These are phyloP conservation scores for Eulacestoma nigropectus DNA, from an alignment of 2,113 vertebrate species.

Conservation along the genomic window DNA sequence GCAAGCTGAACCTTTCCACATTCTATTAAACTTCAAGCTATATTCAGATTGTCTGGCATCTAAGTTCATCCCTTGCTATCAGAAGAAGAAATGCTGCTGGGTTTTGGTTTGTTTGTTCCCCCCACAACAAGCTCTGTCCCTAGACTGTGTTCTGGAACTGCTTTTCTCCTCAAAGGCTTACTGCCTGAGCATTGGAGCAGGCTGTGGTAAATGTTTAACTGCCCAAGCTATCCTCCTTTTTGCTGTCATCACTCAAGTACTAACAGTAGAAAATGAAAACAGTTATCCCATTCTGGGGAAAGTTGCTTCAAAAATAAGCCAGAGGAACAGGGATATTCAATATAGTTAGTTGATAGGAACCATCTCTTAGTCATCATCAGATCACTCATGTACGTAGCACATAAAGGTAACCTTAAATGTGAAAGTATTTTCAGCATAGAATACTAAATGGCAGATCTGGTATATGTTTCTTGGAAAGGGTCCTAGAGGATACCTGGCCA, in stretches of 20 bases:
- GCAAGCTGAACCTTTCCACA: neutral
- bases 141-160: neutral
- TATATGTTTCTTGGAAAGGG: neutral
- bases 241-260: neutral
- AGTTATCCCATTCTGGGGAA: neutral
- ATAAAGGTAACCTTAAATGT: neutral
- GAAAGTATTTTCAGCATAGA: neutral
- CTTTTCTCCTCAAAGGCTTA: neutral
- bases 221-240: neutral
- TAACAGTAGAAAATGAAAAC: neutral
- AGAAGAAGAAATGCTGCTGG: neutral
- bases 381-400: neutral
- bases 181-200: neutral
- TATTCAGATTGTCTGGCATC: neutral
- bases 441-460: neutral
- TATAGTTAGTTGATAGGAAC: neutral
- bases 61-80: neutral
- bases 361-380: neutral
- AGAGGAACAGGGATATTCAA: neutral
- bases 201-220: neutral
- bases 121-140: neutral
- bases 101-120: neutral
- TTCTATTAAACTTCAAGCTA: neutral
- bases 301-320: neutral
- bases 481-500: neutral